Base-by-base conservation (phyloP, 2,113 vertebrate genomes). In the Oostethus manadensis region DNA sequence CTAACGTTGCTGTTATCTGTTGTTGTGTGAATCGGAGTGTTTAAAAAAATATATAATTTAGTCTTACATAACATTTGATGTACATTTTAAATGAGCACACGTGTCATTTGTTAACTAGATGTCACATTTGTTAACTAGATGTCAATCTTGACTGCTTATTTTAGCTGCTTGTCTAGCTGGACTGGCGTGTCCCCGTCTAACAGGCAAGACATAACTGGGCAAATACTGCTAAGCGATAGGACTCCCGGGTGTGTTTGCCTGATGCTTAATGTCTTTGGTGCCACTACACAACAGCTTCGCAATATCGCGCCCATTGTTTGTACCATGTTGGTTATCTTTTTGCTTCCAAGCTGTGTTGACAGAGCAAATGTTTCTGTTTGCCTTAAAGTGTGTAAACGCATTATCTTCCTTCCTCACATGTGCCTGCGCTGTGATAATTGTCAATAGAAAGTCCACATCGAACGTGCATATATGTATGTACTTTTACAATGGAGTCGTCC, bases 261-360 rank as follows among this genome's bases (percentile, higher is more conserved):
- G 20, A 49, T 38, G 20, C 47, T 65, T 66, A 26, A 29, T 76
- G 61, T 48, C 29, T 8, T 47, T 42, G 3, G 46, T 40, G 15
- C 49, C 43, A 49, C 17, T 49, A 46, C 38, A 14, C 29, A 38
- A 21, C 45, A 58, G 63, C 51, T 7, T 64, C 57, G 66, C 64
- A 38, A 40, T 16, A 23, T 21, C 51, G 23, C 23, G 23, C 5
- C 23, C 23, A 26, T 5, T 26, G 23, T 26, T 26, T 26, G 23
- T 33, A 40, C 57, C 14, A 13, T 42, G 26, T 42, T 16, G 18
- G 64, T 67, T 85, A 78, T 86, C 79, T 69, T 53, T 55, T 15
- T 51, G 55, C 56, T 10, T 21, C 26, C 57, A 77, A 84, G 76
- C 74, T 82, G 70, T 86, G 82, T 85, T 88, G 60, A 74, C 23